Evolutionary conservation across 2,797 vertebrate species (phyloP), one percentile per base, ranked within the genome.

Genomic region (Neosilurus hyrtlii): DNA sequence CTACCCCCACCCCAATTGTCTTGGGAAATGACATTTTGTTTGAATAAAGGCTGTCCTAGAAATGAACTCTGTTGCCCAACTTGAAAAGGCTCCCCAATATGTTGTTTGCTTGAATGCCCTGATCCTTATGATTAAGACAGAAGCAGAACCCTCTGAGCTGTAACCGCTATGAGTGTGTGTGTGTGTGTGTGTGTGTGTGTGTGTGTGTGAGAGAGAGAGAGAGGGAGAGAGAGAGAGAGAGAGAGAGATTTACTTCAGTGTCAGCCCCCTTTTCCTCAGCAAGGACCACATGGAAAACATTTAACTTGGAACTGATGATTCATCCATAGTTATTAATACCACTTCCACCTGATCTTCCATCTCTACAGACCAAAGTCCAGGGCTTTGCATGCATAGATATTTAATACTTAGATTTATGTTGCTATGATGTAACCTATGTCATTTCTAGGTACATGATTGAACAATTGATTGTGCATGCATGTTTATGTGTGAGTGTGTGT

Each of bases 261-360:
- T 79, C 65, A 79, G 73, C 26, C n/a, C 7, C 80, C 83, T 57
- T 79, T 63, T 61, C 78, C 86, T 52, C 52, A 75, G 84, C 66
- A 63, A 80, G 1, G 24, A 51, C 57, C 80, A 87, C 82, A 80
- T 82, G 80, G 78, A 81, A 82, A 52, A 67, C 52, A 86, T 86
- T 87, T 83, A 83, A 73, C 67, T 76, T 83, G 63, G 77, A 84
- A 77, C 67, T 18, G 81, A 83, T 84, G 65, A 87, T 86, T 88
- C 66, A 84, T 72, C 80, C 79, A 82, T 67, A 83, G 83, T 84
- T 87, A 87, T 87, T 87, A 86, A 86, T 89, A 87, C 71, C 80
- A 80, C 66, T 75, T 78, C 61, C 62, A 59, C 70, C 84, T 80
- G 76, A 65, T 65, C 76, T 65, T 18, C 20, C 11, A 80, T 75